phyloP scores from a whole-genome alignment of 2,888 invertebrate genomes.

The Volucella inflata region DNA sequence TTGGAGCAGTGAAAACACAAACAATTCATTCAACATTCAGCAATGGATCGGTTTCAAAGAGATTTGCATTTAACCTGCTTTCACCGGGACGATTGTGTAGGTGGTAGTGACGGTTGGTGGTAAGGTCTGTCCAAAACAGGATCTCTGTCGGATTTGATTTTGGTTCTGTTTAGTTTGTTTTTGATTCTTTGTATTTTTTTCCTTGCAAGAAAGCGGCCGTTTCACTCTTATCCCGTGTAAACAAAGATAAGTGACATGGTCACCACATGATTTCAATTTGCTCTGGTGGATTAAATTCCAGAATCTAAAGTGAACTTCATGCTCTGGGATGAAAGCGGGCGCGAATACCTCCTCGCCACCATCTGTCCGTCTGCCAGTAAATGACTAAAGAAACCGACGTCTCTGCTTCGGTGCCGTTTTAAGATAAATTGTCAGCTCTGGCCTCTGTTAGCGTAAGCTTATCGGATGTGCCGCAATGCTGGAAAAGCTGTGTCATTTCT shows the following conservation, averaged over 20 bases:
- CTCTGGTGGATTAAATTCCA: constrained; percentile 62
- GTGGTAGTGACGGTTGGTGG: constrained; percentile 59
- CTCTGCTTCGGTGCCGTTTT: constrained; percentile 38
- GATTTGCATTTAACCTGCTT: constrained; percentile 82
- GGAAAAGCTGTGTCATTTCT: constrained; percentile 64
- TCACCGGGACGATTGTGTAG: constrained; percentile 77
- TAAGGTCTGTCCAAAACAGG: constrained; percentile 78
- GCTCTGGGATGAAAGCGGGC: not conserved
- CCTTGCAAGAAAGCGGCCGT: constrained; percentile 9
- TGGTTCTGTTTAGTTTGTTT: constrained; percentile 1
- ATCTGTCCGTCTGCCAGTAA: not conserved
- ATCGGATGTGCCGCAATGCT: constrained; percentile 59
- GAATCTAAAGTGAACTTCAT: constrained; percentile 62
- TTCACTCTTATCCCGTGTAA: constrained; percentile 71
- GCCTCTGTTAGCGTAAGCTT: constrained; percentile 55
- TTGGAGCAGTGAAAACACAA: constrained; percentile 29
- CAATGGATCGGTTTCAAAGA: constrained; percentile 28
- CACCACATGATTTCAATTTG: constrained; percentile 71
- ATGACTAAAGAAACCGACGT: constrained; percentile 22
- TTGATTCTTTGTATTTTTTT: constrained; percentile 11
- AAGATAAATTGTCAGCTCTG: constrained; percentile 61
- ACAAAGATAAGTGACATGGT: constrained; percentile 74
- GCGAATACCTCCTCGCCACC: not conserved
- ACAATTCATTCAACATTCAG: constrained; percentile 65
- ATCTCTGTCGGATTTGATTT: constrained; percentile 33